A percentile compares a stretch with the other conserved stretches of the same genome.
Conservation (phyloP, 2,888 invertebrate genomes). For the Erebia aethiops region DNA sequence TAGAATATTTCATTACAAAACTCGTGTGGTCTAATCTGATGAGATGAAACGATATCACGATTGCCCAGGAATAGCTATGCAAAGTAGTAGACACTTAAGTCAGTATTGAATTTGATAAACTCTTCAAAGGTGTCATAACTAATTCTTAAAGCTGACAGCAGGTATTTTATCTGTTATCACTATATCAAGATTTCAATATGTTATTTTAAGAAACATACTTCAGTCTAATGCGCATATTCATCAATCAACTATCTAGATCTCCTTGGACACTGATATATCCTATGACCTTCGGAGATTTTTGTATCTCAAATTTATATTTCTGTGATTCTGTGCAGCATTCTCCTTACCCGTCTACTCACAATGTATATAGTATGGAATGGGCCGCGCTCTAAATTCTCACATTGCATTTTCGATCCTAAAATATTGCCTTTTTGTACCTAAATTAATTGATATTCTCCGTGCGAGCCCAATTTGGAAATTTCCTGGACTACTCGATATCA, state of each 20-base stretch:
- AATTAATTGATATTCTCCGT: no score
- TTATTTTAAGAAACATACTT: conserved; percentile 28
- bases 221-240: conserved; percentile 21
- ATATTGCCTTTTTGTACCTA: no score
- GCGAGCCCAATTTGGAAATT: no score
- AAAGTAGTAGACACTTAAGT: background rate
- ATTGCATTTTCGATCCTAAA: no score
- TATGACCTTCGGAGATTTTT: conserved; percentile 49
- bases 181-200: conserved; percentile 8
- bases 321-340: no score
- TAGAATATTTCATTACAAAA: background rate
- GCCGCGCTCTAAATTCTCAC: no score
- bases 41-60: background rate
- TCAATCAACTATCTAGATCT: conserved; percentile 55
- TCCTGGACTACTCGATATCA: no score
- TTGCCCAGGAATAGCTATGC: background rate
- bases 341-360: no score
- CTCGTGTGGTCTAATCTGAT: background rate
- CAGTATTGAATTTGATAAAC: conserved; percentile 3
- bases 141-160: conserved; percentile 10
- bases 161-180: conserved; percentile 18
- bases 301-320: no score
- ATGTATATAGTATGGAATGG: no score
- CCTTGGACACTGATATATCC: conserved; percentile 48
- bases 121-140: background rate